Conservation (phyloP, 2,113 vertebrate species). For the Jaculus jaculus region DNA sequence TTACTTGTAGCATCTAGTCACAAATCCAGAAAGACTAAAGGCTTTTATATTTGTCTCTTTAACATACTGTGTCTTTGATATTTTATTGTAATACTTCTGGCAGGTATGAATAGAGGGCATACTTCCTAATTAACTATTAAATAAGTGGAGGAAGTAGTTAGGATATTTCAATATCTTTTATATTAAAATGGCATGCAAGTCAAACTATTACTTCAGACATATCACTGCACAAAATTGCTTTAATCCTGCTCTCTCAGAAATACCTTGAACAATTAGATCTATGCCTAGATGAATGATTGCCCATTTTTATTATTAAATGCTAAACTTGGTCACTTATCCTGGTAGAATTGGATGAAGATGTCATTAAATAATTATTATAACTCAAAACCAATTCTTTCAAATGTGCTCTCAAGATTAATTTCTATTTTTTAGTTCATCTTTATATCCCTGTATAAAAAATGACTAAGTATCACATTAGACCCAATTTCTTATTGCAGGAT, state of each 20-base stretch:
- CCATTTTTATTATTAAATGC: background rate
- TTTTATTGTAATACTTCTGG: background rate
- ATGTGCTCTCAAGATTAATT: background rate
- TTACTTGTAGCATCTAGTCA: background rate
- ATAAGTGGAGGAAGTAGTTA: background rate
- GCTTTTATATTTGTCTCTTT: background rate
- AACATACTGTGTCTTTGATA: background rate
- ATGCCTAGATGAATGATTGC: background rate
- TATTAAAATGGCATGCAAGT: background rate
- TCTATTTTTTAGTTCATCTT: background rate
- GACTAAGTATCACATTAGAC: background rate
- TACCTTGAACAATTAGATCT: background rate
- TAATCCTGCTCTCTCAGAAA: background rate
- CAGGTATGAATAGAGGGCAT: background rate
- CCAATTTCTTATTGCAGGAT: background rate
- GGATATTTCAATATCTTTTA: background rate
- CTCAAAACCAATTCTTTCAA: conserved; percentile 23
- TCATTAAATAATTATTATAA: conserved; percentile 1
- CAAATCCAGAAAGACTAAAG: background rate
- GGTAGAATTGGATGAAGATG: background rate
- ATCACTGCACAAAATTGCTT: background rate
- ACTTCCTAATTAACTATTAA: background rate
- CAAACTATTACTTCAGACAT: background rate
- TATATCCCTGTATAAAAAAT: background rate
- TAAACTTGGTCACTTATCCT: background rate